Conservation (phyloP, 2,797 vertebrate species). For the Acestrorhynchus altus region DNA sequence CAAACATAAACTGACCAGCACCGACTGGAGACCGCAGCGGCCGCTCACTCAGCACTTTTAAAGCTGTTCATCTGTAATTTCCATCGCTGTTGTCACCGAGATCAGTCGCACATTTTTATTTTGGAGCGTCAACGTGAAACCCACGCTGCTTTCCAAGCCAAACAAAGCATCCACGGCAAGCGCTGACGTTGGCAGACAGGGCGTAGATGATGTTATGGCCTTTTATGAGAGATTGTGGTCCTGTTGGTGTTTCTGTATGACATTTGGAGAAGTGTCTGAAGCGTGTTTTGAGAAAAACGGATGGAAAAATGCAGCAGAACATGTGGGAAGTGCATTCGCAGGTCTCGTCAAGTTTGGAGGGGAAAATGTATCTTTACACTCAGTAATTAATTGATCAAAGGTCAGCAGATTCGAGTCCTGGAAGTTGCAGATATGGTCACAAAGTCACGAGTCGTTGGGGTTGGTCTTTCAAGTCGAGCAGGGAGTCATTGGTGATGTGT, state of each 20-base stretch:
- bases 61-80: slow-evolving; percentile 31
- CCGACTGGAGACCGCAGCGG: slow-evolving; percentile 9
- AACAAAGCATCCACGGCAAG: slow-evolving; percentile 3
- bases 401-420: too few species aligned
- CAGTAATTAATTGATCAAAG: too few species aligned
- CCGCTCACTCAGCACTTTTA: slow-evolving; percentile 35
- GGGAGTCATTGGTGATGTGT: too few species aligned
- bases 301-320: slow-evolving; percentile 6
- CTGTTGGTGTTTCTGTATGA: slow-evolving; percentile 3
- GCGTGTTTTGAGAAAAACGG: neutral
- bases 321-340: neutral
- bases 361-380: too few species aligned
- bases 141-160: slow-evolving; percentile 3
- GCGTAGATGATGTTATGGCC: slow-evolving; percentile 10
- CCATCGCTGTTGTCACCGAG: slow-evolving; percentile 18
- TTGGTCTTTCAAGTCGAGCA: too few species aligned
- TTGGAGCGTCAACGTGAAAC: neutral
- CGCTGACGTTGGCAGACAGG: slow-evolving; percentile 3
- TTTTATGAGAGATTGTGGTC: slow-evolving; percentile 26
- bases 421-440: too few species aligned
- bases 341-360: too few species aligned
- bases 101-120: slow-evolving; percentile 19
- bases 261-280: neutral
- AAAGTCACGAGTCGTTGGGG: too few species aligned
- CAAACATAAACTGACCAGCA: slow-evolving; percentile 13